These are phyloP conservation scores for Rhabdomys pumilio DNA, from an alignment of 2,797 vertebrate genomes.

Conservation along the genomic window DNA sequence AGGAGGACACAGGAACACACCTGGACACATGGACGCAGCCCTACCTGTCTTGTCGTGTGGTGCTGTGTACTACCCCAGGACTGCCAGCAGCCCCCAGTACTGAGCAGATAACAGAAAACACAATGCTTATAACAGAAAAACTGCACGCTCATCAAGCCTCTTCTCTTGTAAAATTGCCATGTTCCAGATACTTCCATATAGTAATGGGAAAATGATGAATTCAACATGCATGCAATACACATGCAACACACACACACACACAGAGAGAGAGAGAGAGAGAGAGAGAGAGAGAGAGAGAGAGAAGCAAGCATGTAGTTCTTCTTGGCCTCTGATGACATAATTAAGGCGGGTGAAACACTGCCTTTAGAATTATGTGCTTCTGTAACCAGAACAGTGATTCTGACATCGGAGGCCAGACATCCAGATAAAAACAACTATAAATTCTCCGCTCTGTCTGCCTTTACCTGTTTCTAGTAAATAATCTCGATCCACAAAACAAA, in stretches of 20 bases:
- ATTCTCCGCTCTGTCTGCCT: neutral
- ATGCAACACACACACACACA: neutral
- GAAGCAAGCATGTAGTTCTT: neutral
- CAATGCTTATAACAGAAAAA: neutral
- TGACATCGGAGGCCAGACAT: slow-evolving; percentile 31
- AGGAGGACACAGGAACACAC: neutral
- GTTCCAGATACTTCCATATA: neutral
- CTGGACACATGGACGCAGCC: neutral
- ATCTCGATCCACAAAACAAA: neutral
- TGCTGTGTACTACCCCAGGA: neutral
- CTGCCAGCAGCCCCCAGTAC: neutral
- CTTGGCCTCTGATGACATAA: neutral
- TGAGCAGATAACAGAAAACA: neutral
- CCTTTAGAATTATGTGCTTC: neutral
- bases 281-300: too few relatives aligned
- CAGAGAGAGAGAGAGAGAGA: too few relatives aligned
- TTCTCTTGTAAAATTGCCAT: neutral
- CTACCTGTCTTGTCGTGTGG: neutral
- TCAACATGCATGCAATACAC: neutral
- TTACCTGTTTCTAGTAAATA: slow-evolving; percentile 26
- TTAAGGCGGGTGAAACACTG: neutral
- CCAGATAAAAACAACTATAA: neutral
- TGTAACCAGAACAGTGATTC: neutral
- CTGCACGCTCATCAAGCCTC: neutral
- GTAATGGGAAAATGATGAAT: neutral